Conservation (phyloP, 2,113 vertebrate species). For the Tupaia chinensis region DNA sequence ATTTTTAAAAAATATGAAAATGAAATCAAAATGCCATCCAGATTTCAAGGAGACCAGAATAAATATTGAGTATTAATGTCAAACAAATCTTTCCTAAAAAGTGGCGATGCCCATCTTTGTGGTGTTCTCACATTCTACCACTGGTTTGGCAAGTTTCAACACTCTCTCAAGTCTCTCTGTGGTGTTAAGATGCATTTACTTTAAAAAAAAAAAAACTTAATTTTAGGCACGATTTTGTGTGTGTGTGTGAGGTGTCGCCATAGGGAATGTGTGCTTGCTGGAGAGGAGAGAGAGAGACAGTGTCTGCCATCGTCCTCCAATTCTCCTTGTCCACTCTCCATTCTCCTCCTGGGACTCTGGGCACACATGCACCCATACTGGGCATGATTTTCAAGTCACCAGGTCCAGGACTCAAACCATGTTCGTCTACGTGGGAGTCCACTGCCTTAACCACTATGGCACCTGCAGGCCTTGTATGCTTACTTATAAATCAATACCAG, state of each 20-base stretch:
- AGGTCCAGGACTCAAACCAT: no score
- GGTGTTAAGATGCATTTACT: neutral
- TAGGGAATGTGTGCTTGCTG: no score
- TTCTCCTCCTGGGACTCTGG: no score
- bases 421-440: no score
- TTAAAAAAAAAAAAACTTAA: neutral
- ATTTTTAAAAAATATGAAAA: neutral
- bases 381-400: no score
- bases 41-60: neutral
- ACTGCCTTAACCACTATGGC: no score
- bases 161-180: neutral
- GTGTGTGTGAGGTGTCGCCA: no score
- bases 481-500: neutral
- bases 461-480: neutral
- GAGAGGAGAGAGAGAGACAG: no score
- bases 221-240: neutral
- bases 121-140: neutral
- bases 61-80: neutral
- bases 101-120: neutral
- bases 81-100: conserved; percentile 42
- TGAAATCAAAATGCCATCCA: neutral
- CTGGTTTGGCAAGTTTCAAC: neutral
- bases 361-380: no score
- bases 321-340: no score
- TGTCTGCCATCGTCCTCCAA: no score